These are phyloP conservation scores for Serinus canaria DNA, from an alignment of 2,113 vertebrate species.

Conservation along the genomic window DNA sequence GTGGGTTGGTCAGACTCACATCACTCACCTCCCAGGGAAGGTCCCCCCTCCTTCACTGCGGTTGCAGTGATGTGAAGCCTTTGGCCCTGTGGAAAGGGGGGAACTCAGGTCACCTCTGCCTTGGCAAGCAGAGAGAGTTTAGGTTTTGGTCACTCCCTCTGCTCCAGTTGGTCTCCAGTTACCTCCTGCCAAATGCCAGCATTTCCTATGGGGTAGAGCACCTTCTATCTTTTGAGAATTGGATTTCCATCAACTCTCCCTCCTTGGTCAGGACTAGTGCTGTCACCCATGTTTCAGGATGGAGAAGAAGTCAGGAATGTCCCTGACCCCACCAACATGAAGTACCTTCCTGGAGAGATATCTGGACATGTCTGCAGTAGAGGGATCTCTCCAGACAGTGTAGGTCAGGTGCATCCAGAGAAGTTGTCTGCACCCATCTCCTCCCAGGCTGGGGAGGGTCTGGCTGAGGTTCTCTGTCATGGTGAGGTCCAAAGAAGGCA, in stretches of 20 bases:
- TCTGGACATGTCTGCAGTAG: not conserved
- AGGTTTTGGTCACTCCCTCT: not conserved
- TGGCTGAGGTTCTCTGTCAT: not conserved
- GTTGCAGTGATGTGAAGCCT: not conserved
- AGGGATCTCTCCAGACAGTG: not conserved
- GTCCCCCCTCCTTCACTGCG: not conserved
- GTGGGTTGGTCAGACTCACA: not conserved
- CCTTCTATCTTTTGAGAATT: not conserved
- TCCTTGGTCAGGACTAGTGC: not conserved
- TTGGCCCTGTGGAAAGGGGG: not conserved
- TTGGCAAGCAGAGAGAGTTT: not conserved
- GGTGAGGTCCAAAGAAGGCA: not conserved
- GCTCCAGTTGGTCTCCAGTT: not conserved
- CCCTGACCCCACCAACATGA: not conserved
- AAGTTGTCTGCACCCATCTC: not conserved
- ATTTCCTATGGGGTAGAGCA: not conserved
- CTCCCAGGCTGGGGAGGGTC: not conserved
- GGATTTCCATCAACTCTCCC: not conserved
- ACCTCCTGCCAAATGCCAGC: not conserved
- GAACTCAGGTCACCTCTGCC: not conserved
- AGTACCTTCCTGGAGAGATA: not conserved
- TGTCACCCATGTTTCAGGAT: not conserved
- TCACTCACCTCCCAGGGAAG: not conserved
- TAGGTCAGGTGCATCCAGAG: not conserved
- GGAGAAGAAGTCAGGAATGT: not conserved